Conservation (phyloP, 2,113 vertebrate genomes). For the Arenaria interpres region DNA sequence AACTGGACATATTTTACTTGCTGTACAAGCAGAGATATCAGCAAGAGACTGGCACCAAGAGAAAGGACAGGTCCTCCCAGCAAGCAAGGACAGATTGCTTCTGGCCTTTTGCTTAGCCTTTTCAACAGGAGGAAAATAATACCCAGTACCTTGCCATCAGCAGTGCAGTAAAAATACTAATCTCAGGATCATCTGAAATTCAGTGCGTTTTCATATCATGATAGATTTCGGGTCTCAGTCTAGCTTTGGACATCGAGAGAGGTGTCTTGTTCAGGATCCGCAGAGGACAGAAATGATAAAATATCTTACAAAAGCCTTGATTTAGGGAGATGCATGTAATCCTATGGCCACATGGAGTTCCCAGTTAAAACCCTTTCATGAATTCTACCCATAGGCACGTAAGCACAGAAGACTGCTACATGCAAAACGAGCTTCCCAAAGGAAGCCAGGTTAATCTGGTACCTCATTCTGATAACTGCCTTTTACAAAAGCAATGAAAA, state of each 20-base stretch:
- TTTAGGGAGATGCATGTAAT: neutral
- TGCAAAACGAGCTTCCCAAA: neutral
- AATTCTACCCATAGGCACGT: neutral
- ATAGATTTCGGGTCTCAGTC: neutral
- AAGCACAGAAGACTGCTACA: neutral
- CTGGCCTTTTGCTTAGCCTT: neutral
- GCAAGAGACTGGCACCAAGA: neutral
- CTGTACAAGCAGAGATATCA: neutral
- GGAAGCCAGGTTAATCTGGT: neutral
- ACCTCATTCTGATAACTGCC: neutral
- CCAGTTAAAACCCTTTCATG: neutral
- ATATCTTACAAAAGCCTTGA: neutral
- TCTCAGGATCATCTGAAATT: neutral
- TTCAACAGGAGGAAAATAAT: neutral
- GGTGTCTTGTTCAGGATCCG: neutral
- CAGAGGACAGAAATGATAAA: neutral
- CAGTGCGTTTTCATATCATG: neutral
- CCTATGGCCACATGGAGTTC: neutral
- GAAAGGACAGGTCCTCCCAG: neutral
- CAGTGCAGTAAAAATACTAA: neutral
- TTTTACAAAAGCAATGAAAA: constrained; percentile 20
- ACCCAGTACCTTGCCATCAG: neutral
- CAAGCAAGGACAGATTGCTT: neutral
- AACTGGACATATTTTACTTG: neutral
- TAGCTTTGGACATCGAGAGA: fast-evolving